Evolutionary conservation across 1,140 invertebrate species (phyloP).

Genomic region (Carposina sasakii): DNA sequence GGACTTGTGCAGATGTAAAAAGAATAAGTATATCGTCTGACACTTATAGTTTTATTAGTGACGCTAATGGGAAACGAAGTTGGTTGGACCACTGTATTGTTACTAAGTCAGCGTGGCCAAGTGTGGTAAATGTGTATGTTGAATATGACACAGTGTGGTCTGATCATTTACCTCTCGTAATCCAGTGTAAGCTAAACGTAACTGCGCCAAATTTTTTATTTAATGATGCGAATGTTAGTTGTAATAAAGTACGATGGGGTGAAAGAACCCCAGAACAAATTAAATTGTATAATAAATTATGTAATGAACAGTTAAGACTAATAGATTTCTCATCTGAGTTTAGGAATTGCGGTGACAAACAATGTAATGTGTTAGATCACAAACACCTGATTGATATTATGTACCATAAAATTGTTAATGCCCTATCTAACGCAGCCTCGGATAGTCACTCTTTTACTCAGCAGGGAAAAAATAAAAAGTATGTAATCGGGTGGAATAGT

Average conservation of each 20-base stretch:
- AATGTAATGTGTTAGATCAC: neutral
- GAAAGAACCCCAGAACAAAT: neutral
- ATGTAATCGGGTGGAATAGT: slow-evolving; percentile 5
- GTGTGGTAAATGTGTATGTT: neutral
- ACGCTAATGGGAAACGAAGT: neutral
- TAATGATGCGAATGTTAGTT: neutral
- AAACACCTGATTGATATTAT: neutral
- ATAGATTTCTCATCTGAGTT: slow-evolving; percentile 7
- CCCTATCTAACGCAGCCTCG: neutral
- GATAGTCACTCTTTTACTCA: neutral
- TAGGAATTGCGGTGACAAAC: neutral
- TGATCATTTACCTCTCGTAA: slow-evolving; percentile 6
- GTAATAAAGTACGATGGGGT: neutral
- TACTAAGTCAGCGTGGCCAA: neutral
- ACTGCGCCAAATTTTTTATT: neutral
- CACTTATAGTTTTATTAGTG: slow-evolving; percentile 10
- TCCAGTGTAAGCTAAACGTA: slow-evolving; percentile 1
- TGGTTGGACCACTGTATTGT: slow-evolving; percentile 14
- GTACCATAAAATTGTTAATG: neutral
- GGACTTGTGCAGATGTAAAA: slow-evolving; percentile 8
- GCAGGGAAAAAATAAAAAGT: neutral
- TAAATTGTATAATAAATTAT: neutral
- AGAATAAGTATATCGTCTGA: slow-evolving; percentile 2
- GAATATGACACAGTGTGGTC: slow-evolving; percentile 4
- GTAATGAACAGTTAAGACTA: slow-evolving; percentile 1